Base-by-base conservation (phyloP, 2,113 vertebrate genomes). In the Lamprotornis superbus region DNA sequence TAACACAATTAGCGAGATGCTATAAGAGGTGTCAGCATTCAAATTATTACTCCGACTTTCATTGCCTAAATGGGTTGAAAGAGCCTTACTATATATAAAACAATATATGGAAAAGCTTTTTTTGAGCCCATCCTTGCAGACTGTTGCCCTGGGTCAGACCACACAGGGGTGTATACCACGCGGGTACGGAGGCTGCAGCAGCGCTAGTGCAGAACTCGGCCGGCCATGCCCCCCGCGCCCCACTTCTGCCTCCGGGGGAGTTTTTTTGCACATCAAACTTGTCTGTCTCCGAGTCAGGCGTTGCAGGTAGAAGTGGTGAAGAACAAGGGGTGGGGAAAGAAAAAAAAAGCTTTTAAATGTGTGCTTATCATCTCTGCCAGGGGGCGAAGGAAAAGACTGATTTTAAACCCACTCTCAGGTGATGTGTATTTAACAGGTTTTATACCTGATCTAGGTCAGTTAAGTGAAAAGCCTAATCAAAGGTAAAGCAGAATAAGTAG, bases 161-260 rank as follows among this genome's bases (percentile, higher is more conserved):
- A 35, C 7, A 6, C 1, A 23, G 19, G 49, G 7, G 17, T 10
- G 19, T 2, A 28, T 47, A 10, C 40, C 11, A 3, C 7, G 4
- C 4, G 2, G 25, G 13, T 25, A 17, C 4, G 9, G 44, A 6
- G 2, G 40, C 39, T 44, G n/a, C 28, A 7, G 52, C 35, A 28
- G 14, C 6, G 2, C n/a, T 22, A 37, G 25, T 35, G 33, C 12
- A 23, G 47, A 15, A 37, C 10, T 5, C 5, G 7, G 14, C 25
- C 35, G 7, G 8, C 7, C 1, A 13, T 19, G 15, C 11, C 3
- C 5, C 16, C 40, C 2, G 11, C 10, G 1, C 15, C 27, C 25
- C 5, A 0, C 23, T 37, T 24, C 39, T 10, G 25, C 11, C 9
- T 7, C 35, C 50, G 27, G 4, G 11, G 18, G 9, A 23, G 5